Base-by-base conservation (phyloP, 1,140 invertebrate genomes). In the Procambarus virginalis region DNA sequence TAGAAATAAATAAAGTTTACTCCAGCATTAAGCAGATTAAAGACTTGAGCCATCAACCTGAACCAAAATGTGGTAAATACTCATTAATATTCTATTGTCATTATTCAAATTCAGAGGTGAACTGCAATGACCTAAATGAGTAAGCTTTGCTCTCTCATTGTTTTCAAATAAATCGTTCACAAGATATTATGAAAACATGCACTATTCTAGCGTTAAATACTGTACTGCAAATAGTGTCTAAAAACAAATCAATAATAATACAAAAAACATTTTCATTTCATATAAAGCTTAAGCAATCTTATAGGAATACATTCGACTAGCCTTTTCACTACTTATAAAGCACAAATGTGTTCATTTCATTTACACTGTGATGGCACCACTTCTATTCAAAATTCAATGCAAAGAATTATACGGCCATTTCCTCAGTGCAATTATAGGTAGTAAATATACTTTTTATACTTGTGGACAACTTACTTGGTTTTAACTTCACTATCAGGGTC, bases 401-500 rank as follows among this genome's bases (percentile, higher is more conserved):
- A 22, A 34, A 34, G 10, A 73, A 34, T 5, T 73, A 20, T 73
- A 22, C 5, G n/a, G 68, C 64, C 68, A n/a, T 34, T 64, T 64
- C 2, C 14, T 14, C 9, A 64, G 3, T 64, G 4, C 20, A 55
- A 3, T 55, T 55, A 17, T 68, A 17, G 64, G 12, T 68, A 68
- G 17, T 55, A 55, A 55, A 55, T 55, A 55, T 34, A 34, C 34
- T 34, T 34, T 55, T 55, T 9, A n/a, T 45, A 68, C 49, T 49
- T 34, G 80, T 2, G 68, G 58, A 73, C 12, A 84, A 92, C 93
- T 93, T 92, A 94, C 93, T 93, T 93, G 91, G 93, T 93, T 92
- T 93, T 93, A 82, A 92, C 92, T 82, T 93, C 93, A 10, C 84
- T 85, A 70, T 93, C 93, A 46, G 92, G 91, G 70, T 93, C 93